A percentile compares a stretch with the other conserved stretches of the same genome.
Conservation (phyloP, 2,113 vertebrate species). For the Thomomys bottae region DNA sequence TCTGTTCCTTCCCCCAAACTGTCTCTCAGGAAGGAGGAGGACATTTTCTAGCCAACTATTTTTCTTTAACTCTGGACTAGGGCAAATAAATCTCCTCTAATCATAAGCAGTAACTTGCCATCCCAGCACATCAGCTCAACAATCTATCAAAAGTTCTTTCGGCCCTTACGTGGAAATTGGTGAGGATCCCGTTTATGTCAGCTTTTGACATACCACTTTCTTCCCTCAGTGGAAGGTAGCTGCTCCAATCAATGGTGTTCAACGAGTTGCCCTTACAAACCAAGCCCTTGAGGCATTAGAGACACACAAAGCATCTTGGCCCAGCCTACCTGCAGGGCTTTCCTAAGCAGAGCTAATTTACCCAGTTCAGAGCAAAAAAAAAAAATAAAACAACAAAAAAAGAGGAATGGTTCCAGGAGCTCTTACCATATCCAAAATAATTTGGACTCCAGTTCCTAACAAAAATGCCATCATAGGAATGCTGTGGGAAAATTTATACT, state of each 20-base stretch:
- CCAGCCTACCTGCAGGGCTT: background rate
- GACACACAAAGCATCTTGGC: background rate
- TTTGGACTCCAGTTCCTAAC: conserved; percentile 8
- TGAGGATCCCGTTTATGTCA: background rate
- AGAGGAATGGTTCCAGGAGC: background rate
- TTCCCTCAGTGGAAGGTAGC: background rate
- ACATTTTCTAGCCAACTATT: background rate
- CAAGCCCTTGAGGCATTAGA: background rate
- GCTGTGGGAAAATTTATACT: background rate
- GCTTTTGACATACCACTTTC: background rate
- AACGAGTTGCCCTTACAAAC: background rate
- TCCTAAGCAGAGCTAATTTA: background rate
- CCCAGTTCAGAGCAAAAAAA: background rate
- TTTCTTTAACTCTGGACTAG: background rate
- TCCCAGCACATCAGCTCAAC: background rate
- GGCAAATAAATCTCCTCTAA: background rate
- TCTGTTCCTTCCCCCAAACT: background rate
- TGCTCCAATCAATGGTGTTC: background rate
- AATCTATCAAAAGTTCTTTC: background rate
- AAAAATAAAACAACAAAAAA: background rate
- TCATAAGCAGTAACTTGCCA: background rate
- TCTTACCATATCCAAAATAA: conserved; percentile 30
- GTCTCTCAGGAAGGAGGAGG: background rate
- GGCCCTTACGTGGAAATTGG: background rate
- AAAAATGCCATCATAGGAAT: background rate